Evolutionary conservation across 2,888 invertebrate genomes (phyloP), one percentile per base, ranked within the genome.

Genomic region (Syritta pipiens): DNA sequence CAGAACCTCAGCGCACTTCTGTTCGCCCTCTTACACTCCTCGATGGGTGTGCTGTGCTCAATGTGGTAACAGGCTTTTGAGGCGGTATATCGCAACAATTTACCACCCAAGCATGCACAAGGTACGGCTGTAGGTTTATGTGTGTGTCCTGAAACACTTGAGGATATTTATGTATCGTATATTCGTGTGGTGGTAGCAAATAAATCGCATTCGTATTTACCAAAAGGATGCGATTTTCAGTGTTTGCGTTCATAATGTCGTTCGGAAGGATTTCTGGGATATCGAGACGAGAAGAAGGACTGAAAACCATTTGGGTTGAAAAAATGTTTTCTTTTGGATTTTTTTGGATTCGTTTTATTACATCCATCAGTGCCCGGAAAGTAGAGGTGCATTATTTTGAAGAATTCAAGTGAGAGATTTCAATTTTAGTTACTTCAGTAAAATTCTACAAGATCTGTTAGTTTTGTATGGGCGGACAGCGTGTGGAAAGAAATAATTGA

Each of bases 131-230:
- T 10, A 10, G 28, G 49, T 32, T 2, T 14, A 35, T 40, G 10
- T 53, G 59, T 46, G n/a, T 32, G 46, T 32, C 40, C 71, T 12
- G 20, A 71, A 77, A 65, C 59, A 77, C 71, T 65, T 53, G 9
- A 40, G 71, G 71, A 77, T 71, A 67, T 77, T 77, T 71, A 77
- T 77, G 48, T 48, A 40, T 44, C 65, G 65, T 57, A 55, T 28
- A 37, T 65, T 65, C 49, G 77, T 48, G 42, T 63, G 59, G 59
- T 65, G 65, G 65, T 60, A 46, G 55, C 46, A 77, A 71, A 77
- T 77, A 77, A 77, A 77, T 77, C 77, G 71, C 53, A 71, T 77
- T 71, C 71, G 65, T 77, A 77, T 77, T 77, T 77, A 71, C 77
- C 71, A 60, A 77, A 71, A 77, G 77, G 77, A 77, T 77, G 46